Base-by-base conservation (phyloP, 2,888 invertebrate genomes). In the Hemaris fuciformis region DNA sequence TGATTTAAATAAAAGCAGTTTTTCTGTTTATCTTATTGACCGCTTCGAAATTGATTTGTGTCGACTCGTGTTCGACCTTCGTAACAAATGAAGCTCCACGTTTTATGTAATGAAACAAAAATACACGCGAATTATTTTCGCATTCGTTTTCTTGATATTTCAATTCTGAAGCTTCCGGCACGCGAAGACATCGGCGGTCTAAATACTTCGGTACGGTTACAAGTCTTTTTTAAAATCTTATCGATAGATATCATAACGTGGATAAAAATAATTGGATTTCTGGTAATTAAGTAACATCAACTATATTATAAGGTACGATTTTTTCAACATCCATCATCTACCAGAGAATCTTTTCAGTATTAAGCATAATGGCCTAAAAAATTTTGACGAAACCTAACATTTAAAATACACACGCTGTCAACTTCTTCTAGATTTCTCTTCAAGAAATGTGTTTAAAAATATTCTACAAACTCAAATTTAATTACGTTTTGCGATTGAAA, bases 131-230 rank as follows among this genome's bases (percentile, higher is more conserved):
- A 53, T 48, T 25, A 48, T 53, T 53, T 53, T 31, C 31, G 53
- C 31, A 53, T 53, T 31, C 53, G 31, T 53, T 31, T 31, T 53
- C 53, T 53, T 53, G 27, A 31, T 53, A 53, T 53, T 53, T 53
- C 53, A 53, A 53, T 53, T 53, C 27, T 4, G 4, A 31, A 31
- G 18, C 31, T 53, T 53, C 53, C 53, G 53, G 53, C 53, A 53
- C 18, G 31, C 10, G 15, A 31, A 53, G 53, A 53, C 53, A 4
- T 10, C 18, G 3, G 18, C 7, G 8, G 10, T 31, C 31, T 18
- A 31, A 53, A 53, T 31, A 53, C 18, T 31, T 18, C 27, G 31
- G 7, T 53, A 18, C 18, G 18, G 18, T 38, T n/a, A 38, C n/a
- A 10, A n/a, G 3, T 4, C 10, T 38, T 5, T n/a, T n/a, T 38